A percentile compares a stretch with the other conserved stretches of the same genome.
Conservation (phyloP, 2,797 vertebrate species). For the Hephaestus fuliginosus region DNA sequence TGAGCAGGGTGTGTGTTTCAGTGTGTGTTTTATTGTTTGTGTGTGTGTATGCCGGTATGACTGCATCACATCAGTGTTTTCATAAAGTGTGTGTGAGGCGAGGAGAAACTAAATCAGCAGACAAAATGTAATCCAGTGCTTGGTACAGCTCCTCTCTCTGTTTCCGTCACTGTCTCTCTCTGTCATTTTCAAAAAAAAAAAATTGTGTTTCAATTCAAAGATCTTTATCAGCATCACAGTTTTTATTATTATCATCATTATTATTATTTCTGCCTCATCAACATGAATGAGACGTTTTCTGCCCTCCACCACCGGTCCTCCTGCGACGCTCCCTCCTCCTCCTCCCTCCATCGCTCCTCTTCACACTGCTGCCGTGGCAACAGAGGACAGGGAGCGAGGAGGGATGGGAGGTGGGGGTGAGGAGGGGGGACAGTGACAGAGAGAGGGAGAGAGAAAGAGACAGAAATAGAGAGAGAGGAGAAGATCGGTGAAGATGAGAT, state of each 20-base stretch:
- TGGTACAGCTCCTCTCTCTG: background rate
- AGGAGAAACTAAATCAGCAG: background rate
- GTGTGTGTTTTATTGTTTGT: background rate
- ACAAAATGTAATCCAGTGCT: background rate
- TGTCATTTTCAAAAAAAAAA: background rate
- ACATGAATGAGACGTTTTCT: conserved; percentile 53
- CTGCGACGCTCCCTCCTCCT: background rate
- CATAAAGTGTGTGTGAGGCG: background rate
- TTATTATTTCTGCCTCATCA: conserved; percentile 9
- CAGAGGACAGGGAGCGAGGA: conserved; percentile 58
- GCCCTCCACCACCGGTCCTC: conserved; percentile 39
- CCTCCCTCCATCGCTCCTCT: conserved; percentile 42
- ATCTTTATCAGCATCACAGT: background rate
- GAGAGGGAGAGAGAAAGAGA: conserved; percentile 37
- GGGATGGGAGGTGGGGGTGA: background rate
- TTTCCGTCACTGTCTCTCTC: background rate
- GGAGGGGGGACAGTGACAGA: conserved; percentile 42
- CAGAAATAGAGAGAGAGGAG: conserved; percentile 45
- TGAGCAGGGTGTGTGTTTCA: background rate
- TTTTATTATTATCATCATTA: no score
- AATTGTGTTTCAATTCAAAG: background rate
- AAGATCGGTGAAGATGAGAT: conserved; percentile 71
- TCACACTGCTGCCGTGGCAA: conserved; percentile 82
- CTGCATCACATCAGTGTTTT: background rate
- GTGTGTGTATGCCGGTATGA: background rate